Conservation (phyloP, 2,888 invertebrate genomes). For the Dione juno region DNA sequence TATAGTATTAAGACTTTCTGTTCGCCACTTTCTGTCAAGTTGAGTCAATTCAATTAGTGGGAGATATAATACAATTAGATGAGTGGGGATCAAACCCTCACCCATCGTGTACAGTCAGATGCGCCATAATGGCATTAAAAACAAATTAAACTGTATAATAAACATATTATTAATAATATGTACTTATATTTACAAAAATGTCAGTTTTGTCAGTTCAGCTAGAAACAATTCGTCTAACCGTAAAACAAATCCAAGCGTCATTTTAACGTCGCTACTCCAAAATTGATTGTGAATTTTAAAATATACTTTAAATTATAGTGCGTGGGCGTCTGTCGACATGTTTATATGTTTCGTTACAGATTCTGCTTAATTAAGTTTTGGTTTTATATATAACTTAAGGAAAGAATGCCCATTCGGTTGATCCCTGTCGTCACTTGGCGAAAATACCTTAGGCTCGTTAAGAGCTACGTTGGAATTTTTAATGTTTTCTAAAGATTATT, state of each 20-base stretch:
- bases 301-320: constrained; percentile 53
- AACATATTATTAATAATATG: no score
- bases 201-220: neutral
- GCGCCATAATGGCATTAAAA: no score
- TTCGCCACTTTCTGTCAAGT: no score
- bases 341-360: constrained; percentile 52
- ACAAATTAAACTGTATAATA: no score
- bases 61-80: no score
- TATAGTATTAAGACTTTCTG: no score
- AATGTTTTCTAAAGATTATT: constrained; percentile 10
- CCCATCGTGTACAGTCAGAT: no score
- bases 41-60: no score
- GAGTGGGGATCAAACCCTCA: no score
- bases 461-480: constrained; percentile 22
- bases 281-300: constrained; percentile 54
- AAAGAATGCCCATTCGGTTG: constrained; percentile 37
- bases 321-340: constrained; percentile 52
- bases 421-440: constrained; percentile 30
- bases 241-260: constrained; percentile 42
- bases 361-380: constrained; percentile 51
- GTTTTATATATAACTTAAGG: constrained; percentile 36
- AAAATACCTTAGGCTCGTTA: constrained; percentile 20
- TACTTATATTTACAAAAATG: neutral
- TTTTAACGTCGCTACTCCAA: constrained; percentile 52
- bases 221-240: neutral